Evolutionary conservation across 2,797 vertebrate genomes (phyloP).

Genomic region (Liparis tanakae): DNA sequence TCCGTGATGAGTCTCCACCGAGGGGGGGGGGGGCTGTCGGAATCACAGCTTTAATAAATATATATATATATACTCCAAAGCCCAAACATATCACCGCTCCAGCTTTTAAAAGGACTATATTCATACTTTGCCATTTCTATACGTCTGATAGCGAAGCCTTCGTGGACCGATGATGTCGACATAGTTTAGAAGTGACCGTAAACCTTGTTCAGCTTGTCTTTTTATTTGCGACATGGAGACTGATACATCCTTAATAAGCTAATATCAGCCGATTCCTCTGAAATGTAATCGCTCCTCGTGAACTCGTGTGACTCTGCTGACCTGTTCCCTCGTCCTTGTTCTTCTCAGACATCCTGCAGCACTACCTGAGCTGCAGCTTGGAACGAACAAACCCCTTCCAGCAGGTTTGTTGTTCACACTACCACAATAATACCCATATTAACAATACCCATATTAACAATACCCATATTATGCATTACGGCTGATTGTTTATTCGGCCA

Average conservation of each 20-base stretch:
- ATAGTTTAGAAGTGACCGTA: neutral
- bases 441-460: neutral
- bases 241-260: neutral
- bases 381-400: conserved; percentile 93
- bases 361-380: conserved; percentile 90
- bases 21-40: neutral
- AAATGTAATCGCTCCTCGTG: neutral
- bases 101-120: neutral
- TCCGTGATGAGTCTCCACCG: neutral
- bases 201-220: neutral
- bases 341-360: conserved; percentile 88
- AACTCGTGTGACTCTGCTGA: conserved; percentile 1
- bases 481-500: neutral
- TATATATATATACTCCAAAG: neutral
- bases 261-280: neutral
- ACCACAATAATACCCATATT: no score
- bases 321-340: conserved; percentile 5
- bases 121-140: no score
- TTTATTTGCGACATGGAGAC: neutral
- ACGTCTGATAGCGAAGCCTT: no score
- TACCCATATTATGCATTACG: neutral
- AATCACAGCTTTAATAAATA: neutral
- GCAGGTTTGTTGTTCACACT: conserved; percentile 78
- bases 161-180: neutral
- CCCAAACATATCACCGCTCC: neutral